Percentiles rank a stretch among this genome's conserved stretches.
These are phyloP conservation scores for Urechis unicinctus DNA, from an alignment of 2,888 invertebrate genomes.

Conservation along the genomic window DNA sequence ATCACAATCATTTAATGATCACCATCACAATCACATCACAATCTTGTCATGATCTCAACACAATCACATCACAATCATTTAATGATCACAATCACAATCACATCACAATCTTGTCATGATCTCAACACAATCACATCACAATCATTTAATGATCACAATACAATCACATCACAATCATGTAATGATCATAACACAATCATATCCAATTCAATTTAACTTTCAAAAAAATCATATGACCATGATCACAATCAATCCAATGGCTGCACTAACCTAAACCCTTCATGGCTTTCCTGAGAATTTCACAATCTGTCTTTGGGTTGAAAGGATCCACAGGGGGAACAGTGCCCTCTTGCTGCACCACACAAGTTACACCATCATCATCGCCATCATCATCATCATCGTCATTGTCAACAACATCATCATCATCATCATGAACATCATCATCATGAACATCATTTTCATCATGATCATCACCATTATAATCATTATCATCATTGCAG, in stretches of 20 bases:
- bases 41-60: background rate
- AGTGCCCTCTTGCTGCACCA: slow-evolving; percentile 44
- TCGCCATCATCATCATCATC: no score
- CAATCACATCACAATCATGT: no score
- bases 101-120: no score
- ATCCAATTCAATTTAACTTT: background rate
- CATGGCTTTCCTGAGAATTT: slow-evolving; percentile 45
- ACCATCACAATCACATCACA: no score
- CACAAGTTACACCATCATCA: background rate
- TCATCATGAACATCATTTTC: no score
- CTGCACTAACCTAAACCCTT: slow-evolving; percentile 44
- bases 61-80: background rate
- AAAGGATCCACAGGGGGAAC: slow-evolving; percentile 45
- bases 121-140: background rate
- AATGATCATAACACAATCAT: background rate
- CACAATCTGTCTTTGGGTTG: slow-evolving; percentile 46
- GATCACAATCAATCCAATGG: background rate
- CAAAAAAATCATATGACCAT: background rate
- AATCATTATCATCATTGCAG: no score
- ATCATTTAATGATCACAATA: background rate
- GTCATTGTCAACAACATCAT: no score
- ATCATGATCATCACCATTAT: no score
- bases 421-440: no score
- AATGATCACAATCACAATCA: no score
- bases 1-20: background rate